Conservation (phyloP, 2,888 invertebrate genomes). For the Pollenia amentaria region DNA sequence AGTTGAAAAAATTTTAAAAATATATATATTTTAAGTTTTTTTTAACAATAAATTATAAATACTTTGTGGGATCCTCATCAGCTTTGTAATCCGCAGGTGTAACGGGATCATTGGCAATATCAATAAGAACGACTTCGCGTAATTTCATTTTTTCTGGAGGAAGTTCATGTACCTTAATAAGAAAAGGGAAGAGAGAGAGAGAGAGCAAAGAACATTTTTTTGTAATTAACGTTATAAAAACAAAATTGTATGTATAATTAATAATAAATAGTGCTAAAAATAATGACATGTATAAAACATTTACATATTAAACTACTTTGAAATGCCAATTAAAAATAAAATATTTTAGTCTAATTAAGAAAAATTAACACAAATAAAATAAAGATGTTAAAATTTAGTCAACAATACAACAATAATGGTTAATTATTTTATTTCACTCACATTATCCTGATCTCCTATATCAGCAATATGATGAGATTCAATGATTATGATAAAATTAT, state of each 20-base stretch:
- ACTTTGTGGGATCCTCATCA: constrained; percentile 90
- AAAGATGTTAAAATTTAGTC: background rate
- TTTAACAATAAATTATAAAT: constrained; percentile 43
- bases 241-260: background rate
- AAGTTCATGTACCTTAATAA: constrained; percentile 93
- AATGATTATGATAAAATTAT: constrained; percentile 96
- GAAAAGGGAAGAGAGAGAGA: constrained; percentile 15
- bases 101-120: constrained; percentile 97
- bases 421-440: constrained; percentile 86
- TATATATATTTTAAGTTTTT: background rate
- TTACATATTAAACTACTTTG: background rate
- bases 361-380: background rate
- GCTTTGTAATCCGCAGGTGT: constrained; percentile 93
- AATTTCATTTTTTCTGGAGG: constrained; percentile 94
- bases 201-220: background rate
- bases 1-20: constrained; percentile 3
- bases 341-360: background rate
- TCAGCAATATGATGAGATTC: constrained; percentile 98
- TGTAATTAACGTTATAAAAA: no score
- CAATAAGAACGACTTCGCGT: constrained; percentile 95
- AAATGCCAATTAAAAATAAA: constrained; percentile 1
- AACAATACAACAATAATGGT: constrained; percentile 4
- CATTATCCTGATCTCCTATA: constrained; percentile 93
- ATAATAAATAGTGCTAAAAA: background rate
- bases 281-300: background rate